These are phyloP conservation scores for Ciconia maguari DNA, from an alignment of 2,113 vertebrate genomes.

Conservation along the genomic window DNA sequence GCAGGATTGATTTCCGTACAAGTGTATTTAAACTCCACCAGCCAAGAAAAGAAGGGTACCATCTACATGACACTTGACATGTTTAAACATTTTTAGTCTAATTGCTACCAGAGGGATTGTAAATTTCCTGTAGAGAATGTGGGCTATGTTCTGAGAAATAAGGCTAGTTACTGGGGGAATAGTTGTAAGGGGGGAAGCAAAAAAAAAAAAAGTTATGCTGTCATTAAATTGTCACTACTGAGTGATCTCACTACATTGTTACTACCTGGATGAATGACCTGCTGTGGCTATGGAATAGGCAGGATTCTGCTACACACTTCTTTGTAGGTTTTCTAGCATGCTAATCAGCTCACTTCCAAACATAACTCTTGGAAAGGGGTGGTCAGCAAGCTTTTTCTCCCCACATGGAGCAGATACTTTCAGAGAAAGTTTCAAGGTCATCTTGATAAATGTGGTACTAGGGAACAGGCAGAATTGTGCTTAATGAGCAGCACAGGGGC, in stretches of 20 bases:
- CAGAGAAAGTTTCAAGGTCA: not conserved
- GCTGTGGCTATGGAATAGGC: not conserved
- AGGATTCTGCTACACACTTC: not conserved
- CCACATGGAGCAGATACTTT: not conserved
- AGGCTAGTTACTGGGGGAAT: not conserved
- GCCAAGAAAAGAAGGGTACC: not conserved
- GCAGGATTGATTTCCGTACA: not conserved
- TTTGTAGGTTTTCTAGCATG: not conserved
- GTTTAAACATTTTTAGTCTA: not conserved
- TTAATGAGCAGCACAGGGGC: not conserved
- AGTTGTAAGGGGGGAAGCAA: not conserved
- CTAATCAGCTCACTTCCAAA: not conserved
- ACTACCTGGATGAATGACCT: not conserved
- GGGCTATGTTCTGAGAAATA: not conserved
- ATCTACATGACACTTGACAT: not conserved
- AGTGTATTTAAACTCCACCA: not conserved
- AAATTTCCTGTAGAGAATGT: not conserved
- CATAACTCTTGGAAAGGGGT: not conserved
- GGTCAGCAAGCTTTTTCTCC: not conserved
- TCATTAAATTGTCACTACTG: not conserved
- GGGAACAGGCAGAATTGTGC: not conserved
- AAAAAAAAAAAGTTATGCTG: not conserved
- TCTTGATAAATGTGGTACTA: not conserved
- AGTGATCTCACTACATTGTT: not conserved
- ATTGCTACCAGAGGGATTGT: not conserved